Base-by-base conservation (phyloP, 1,140 invertebrate species). In the Dendroctonus valens region DNA sequence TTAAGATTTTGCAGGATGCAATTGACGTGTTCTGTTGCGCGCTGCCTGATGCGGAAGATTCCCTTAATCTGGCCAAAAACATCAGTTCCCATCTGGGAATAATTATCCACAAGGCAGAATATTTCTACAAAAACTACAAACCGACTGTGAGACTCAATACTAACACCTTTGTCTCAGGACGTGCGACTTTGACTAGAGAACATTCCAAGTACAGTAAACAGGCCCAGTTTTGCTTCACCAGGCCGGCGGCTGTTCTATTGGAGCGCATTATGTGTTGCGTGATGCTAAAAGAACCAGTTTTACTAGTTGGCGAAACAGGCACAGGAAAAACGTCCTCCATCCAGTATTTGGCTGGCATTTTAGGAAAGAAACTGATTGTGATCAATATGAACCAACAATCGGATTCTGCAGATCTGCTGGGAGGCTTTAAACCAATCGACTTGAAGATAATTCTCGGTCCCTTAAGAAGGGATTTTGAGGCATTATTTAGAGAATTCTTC, bases 321-420 rank as follows among this genome's bases (percentile, higher is more conserved):
- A 96, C 94, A 9, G 97, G 98, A 8, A 99, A 99, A 83, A 99
- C 98, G 0, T 93, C 93, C n/a, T 88, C 91, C 0, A 85, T 99
- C 40, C 97, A 99, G 77, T 95, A 92, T 78, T 80, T 99, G 14
- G 94, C 97, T 0, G 84, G 89, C 68, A 86, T 89, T 68, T 88
- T 91, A 0, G 89, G 91, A 9, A 87, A 94, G 69, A 91, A 90
- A 76, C 81, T 99, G 9, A 83, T 92, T 46, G 96, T 99, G 0
- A 92, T 99, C n/a, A 99, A 99, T 79, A 93, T 99, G 91, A 99
- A 98, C 78, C 97, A 99, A 78, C 97, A 99, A 79, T 98, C 93
- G 71, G 97, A 99, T 80, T 94, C 91, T 53, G 87, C 92, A 3
- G 97, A 99, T 84, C 82, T 99, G 8, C 81, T 99, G 2, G 98